Base-by-base conservation (phyloP, 2,888 invertebrate species). In the Mantis religiosa region DNA sequence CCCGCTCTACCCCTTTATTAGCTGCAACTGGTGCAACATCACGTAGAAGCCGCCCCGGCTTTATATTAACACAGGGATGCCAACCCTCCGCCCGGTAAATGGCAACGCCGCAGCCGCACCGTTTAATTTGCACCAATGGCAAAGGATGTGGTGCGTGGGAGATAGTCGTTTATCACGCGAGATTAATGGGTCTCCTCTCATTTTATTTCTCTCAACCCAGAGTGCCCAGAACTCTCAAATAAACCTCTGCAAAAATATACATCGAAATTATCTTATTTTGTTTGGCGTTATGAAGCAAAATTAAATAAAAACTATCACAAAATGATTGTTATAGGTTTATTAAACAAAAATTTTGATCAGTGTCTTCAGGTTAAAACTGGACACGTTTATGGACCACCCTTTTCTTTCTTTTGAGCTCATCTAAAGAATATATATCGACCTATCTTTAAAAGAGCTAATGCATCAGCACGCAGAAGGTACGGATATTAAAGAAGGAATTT, bases 21-120 rank as follows among this genome's bases (percentile, higher is more conserved):
- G 85, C 88, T 88, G 88, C 88, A 88, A 88, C 88, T 85, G 88
- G 88, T 88, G 88, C 88, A 88, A 83, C 88, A 88, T 85, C 88
- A 85, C 88, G 88, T 85, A 86, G 84, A 20, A 27, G 71, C 82
- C 88, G 54, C 54, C 54, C 54, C 54, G 54, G 54, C 54, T 71
- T 71, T 71, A 71, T 88, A 84, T 30, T 88, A 88, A 88, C 86
- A 28, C 71, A 71, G 47, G 86, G 54, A 71, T 71, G 54, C 54
- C 15, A 86, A 41, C 71, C 28, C 28, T 27, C 85, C 28, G 47
- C 82, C 85, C 85, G 88, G 88, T 82, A 85, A 88, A 88, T 88
- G 88, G 88, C 86, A 71, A 71, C 54, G 54, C 54, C 25, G 81
- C 71, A 54, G 86, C 71, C 54, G 88, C 82, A 85, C 85, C 85